phyloP scores from a whole-genome alignment of 2,888 invertebrate genomes.

The Cosmia trapezina region DNA sequence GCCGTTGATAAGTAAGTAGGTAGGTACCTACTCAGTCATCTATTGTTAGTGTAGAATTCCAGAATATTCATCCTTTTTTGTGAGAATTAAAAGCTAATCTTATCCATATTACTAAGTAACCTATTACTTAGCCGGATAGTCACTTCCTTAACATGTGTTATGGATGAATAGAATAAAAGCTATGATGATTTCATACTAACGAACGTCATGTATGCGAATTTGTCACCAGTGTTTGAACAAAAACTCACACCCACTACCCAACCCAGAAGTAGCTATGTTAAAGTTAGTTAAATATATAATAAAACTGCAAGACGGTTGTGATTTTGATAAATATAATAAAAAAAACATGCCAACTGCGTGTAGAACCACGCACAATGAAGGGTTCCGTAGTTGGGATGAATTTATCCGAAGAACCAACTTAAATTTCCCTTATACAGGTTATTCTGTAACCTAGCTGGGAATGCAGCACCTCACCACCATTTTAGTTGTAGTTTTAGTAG shows the following conservation, averaged over 20 bases:
- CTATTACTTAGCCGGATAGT: slow-evolving; percentile 34
- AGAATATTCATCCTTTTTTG: slow-evolving; percentile 32
- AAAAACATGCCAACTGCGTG: too few relatives aligned
- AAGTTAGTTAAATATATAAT: slow-evolving; percentile 13
- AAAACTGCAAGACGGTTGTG: background rate
- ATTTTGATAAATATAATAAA: background rate
- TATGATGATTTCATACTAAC: slow-evolving; percentile 60
- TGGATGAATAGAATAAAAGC: slow-evolving; percentile 24
- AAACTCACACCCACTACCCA: slow-evolving; percentile 12
- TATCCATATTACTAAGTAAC: slow-evolving; percentile 40
- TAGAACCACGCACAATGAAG: too few relatives aligned
- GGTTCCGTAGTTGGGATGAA: too few relatives aligned
- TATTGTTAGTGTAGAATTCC: background rate
- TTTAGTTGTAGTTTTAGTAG: too few relatives aligned
- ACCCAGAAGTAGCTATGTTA: background rate
- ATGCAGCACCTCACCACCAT: too few relatives aligned
- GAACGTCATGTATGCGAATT: slow-evolving; percentile 57
- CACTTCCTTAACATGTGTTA: slow-evolving; percentile 46
- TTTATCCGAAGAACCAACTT: too few relatives aligned
- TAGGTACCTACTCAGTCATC: slow-evolving; percentile 15
- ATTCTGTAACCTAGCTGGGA: too few relatives aligned
- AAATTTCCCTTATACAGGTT: too few relatives aligned
- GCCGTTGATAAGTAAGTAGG: background rate
- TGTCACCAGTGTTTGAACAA: slow-evolving; percentile 61
- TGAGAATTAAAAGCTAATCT: slow-evolving; percentile 35